Evolutionary conservation across 2,113 vertebrate genomes (phyloP), one percentile per base, ranked within the genome.

Genomic region (Gasterosteus nipponicus): DNA sequence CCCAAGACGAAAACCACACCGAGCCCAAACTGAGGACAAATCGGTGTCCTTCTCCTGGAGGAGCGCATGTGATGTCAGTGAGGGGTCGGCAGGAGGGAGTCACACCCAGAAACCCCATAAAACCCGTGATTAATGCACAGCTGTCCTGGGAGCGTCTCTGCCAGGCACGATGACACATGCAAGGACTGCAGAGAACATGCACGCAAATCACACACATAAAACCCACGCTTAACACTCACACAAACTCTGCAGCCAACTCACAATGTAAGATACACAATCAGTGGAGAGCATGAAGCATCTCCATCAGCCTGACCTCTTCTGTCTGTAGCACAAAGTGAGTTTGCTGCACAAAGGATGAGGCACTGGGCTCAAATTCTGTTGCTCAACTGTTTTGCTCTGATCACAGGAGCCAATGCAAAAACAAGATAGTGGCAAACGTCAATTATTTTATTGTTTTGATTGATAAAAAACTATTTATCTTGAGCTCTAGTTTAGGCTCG

Each of bases 61-160:
- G 79, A 81, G 42, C 81, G 71, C 84, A 67, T 87, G 78, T 82
- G 89, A 89, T 75, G 78, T 83, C 73, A 71, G 69, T 31, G 70
- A 22, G 9, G 44, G 51, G 69, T 53, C 41, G 67, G 68, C 73
- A 86, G 85, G 47, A 81, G 78, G 84, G 83, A 87, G 84, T 81
- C 85, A 89, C 84, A 88, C 84, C 79, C 89, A 77, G 77, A 41
- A 80, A 83, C 84, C 88, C 86, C 76, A 87, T 92, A 93, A 93
- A 92, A 87, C 57, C 77, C 63, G 41, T 92, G 92, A 93, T 93
- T 90, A 92, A 93, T 93, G 89, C 77, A 69, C 73, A 53, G 80
- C 84, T 77, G 83, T 92, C 89, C 87, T 75, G 83, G 81, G 77
- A 87, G 85, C 84, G 69, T 80, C 77, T 81, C 87, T 67, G 47